phyloP scores from a whole-genome alignment of 1,140 invertebrate genomes.

The Grapholita molesta region DNA sequence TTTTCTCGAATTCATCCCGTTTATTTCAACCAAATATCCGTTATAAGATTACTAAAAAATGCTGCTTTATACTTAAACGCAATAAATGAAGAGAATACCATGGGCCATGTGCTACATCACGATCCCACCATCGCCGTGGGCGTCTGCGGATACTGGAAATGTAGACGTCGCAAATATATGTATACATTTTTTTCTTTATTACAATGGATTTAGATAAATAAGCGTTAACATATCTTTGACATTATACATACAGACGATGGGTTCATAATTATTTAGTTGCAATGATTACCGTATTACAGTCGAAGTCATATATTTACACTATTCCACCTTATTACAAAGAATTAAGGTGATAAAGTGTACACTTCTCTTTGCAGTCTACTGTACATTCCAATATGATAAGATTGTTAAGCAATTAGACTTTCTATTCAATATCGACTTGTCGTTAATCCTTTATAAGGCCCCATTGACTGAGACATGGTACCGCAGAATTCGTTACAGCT shows the following conservation, averaged over 20 bases:
- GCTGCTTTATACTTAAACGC: not conserved
- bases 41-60: not conserved
- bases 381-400: too few species aligned
- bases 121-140: slow-evolving; percentile 3
- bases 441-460: too few species aligned
- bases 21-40: too few species aligned
- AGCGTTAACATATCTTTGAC: not conserved
- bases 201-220: not conserved
- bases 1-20: too few species aligned
- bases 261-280: slow-evolving; percentile 7
- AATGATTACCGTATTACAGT: not conserved
- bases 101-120: not conserved
- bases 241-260: not conserved
- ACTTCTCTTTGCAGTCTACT: too few species aligned
- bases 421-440: too few species aligned
- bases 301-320: too few species aligned
- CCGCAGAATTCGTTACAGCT: too few species aligned
- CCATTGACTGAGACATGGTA: too few species aligned
- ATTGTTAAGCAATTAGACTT: too few species aligned
- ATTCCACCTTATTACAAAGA: too few species aligned
- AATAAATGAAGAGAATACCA: slow-evolving; percentile 1
- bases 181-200: not conserved
- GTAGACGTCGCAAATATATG: not conserved
- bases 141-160: not conserved
- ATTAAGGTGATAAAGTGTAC: too few species aligned